phyloP scores from a whole-genome alignment of 53 echinoderm and acorn worm genomes.

The Astropecten irregularis region DNA sequence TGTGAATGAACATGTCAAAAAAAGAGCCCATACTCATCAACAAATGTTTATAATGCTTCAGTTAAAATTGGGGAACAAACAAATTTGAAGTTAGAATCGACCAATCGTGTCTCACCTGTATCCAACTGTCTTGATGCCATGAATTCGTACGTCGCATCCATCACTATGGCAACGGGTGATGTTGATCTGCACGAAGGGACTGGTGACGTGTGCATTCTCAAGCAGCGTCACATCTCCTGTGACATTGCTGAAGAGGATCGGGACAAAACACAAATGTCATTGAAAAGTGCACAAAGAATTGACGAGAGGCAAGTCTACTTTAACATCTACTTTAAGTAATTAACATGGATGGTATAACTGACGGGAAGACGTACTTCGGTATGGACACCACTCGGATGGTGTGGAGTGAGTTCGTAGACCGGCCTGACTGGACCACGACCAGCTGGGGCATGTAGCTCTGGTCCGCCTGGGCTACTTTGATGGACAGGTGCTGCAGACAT shows the following conservation, averaged over 20 bases:
- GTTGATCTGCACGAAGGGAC: conserved; percentile 93
- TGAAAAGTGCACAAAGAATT: no score
- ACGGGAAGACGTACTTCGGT: conserved; percentile 70
- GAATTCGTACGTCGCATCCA: conserved; percentile 95
- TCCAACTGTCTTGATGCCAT: conserved; percentile 86
- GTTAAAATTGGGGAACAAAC: no score
- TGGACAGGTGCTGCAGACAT: conserved; percentile 82
- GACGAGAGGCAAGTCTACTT: no score
- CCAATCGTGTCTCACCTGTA: conserved; percentile 65
- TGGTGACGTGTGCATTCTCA: conserved; percentile 80
- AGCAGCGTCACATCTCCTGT: conserved; percentile 86
- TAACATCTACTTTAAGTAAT: no score
- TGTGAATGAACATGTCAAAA: no score
- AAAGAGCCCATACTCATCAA: no score
- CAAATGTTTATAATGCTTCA: no score
- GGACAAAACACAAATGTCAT: not conserved
- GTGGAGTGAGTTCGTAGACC: conserved; percentile 70
- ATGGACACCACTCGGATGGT: conserved; percentile 85
- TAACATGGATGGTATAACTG: no score
- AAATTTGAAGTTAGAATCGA: no score
- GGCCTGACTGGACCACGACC: conserved; percentile 74
- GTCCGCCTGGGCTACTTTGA: conserved; percentile 81
- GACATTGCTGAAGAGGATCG: conserved; percentile 53
- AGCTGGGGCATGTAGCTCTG: conserved; percentile 99
- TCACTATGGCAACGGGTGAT: conserved; percentile 95